Percentiles rank a stretch among this genome's conserved stretches.
Evolutionary conservation across 2,888 invertebrate species (phyloP).

Genomic region (Hirtodrosophila confusa): DNA sequence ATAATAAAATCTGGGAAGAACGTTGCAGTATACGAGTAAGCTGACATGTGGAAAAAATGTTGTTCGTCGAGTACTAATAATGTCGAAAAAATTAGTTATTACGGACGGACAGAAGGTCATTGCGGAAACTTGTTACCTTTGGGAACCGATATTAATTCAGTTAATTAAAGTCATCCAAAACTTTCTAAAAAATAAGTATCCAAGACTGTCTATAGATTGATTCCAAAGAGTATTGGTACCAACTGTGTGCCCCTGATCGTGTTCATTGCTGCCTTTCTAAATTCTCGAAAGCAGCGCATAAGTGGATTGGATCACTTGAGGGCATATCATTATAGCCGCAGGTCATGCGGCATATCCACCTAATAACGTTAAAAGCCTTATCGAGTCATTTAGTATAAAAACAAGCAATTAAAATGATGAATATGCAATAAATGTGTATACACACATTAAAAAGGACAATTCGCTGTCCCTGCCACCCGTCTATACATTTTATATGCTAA

Average conservation of each 20-base stretch:
- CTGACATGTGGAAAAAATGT: too few relatives aligned
- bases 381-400: conserved; percentile 77
- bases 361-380: conserved; percentile 79
- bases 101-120: too few relatives aligned
- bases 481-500: conserved; percentile 77
- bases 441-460: conserved; percentile 53
- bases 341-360: conserved; percentile 51
- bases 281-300: not conserved
- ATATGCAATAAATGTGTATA: conserved; percentile 77
- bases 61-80: too few relatives aligned
- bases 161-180: too few relatives aligned
- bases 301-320: conserved; percentile 15
- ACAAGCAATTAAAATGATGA: conserved; percentile 79
- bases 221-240: too few relatives aligned
- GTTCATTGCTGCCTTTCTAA: conserved; percentile 9
- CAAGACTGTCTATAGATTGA: too few relatives aligned
- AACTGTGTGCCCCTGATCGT: conserved; percentile 2
- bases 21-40: too few relatives aligned
- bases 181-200: too few relatives aligned
- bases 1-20: too few relatives aligned
- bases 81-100: too few relatives aligned
- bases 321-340: conserved; percentile 24
- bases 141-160: too few relatives aligned
- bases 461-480: conserved; percentile 34
- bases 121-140: too few relatives aligned